Conservation (phyloP, 1,140 invertebrate species). For the Helicoverpa armigera region DNA sequence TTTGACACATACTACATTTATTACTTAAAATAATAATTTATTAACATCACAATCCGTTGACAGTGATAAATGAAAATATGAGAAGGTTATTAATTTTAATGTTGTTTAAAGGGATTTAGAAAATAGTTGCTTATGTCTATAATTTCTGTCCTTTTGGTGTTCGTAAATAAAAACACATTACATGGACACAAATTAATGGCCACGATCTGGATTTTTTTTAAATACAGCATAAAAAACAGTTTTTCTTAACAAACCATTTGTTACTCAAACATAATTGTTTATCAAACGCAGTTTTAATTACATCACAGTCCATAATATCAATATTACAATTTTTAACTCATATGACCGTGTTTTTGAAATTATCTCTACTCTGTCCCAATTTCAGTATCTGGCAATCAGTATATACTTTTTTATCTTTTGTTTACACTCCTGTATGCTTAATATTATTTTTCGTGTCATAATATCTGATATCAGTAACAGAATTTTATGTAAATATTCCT, state of each 20-base stretch:
- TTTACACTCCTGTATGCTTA: constrained; percentile 15
- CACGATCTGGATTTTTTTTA: too few relatives aligned
- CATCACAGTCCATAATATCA: constrained; percentile 10
- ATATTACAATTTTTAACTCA: constrained; percentile 23
- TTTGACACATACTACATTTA: constrained; percentile 1
- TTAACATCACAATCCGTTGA: not conserved
- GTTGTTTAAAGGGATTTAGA: too few relatives aligned
- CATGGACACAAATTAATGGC: too few relatives aligned
- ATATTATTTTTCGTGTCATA: constrained; percentile 39
- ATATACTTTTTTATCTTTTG: constrained; percentile 39
- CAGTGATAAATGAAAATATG: constrained; percentile 21
- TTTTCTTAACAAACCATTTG: too few relatives aligned
- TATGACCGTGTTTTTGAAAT: constrained; percentile 32
- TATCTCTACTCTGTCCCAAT: constrained; percentile 19
- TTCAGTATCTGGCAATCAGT: constrained; percentile 36
- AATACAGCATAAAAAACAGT: too few relatives aligned
- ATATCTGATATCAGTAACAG: constrained; percentile 1
- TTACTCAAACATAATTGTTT: not conserved
- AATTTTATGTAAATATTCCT: not conserved
- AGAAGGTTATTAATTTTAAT: too few relatives aligned
- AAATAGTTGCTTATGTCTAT: too few relatives aligned
- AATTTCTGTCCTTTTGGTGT: too few relatives aligned
- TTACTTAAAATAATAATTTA: not conserved
- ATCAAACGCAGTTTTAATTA: constrained; percentile 17
- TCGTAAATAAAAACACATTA: too few relatives aligned